Base-by-base conservation (phyloP, 1,140 invertebrate genomes). In the Scaptomyza pallida region DNA sequence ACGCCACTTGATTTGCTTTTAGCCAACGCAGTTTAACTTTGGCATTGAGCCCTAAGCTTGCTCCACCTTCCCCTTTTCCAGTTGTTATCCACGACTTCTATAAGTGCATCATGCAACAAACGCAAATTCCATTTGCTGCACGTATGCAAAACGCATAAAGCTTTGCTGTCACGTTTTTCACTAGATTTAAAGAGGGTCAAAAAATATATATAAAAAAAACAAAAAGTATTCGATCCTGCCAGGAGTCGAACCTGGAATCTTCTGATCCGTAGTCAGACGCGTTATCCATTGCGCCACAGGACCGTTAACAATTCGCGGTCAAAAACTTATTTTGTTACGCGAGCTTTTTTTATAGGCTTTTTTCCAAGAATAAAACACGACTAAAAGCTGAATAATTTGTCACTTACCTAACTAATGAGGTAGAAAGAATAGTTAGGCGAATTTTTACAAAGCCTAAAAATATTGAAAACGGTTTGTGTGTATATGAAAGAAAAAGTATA, bases 171-270 rank as follows among this genome's bases (percentile, higher is more conserved):
- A 12, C 33, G 33, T 37, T 37, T n/a, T 8, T n/a, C 3, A n/a
- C 3, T 37, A 5, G 5, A 37, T 37, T 37, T 37, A n/a, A 37
- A n/a, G 12, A 37, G 12, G 12, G 10, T n/a, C 26, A 30, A 9
- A 37, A 8, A n/a, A 37, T 4, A 3, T n/a, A 9, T 5, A 35
- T 40, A 52, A 16, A 9, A 26, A 15, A 35, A 50, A 17, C 47
- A 48, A 21, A 56, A 44, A 37, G 3, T 5, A 1, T n/a, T 16
- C 93, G 93, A 94, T 93, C 93, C 92, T 93, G 94, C 93, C 93
- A 94, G 93, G 94, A 94, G 93, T 94, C 93, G 94, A 94, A 94
- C 94, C 93, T 94, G 93, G 93, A 94, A 94, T 94, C 93, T 94
- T 94, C 93, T 94, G 94, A 94, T 94, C 94, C 93, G 94, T 94